Percentiles rank a stretch among this genome's conserved stretches.
Evolutionary conservation across 2,888 invertebrate species (phyloP).

Genomic region (Acleris sparsana): DNA sequence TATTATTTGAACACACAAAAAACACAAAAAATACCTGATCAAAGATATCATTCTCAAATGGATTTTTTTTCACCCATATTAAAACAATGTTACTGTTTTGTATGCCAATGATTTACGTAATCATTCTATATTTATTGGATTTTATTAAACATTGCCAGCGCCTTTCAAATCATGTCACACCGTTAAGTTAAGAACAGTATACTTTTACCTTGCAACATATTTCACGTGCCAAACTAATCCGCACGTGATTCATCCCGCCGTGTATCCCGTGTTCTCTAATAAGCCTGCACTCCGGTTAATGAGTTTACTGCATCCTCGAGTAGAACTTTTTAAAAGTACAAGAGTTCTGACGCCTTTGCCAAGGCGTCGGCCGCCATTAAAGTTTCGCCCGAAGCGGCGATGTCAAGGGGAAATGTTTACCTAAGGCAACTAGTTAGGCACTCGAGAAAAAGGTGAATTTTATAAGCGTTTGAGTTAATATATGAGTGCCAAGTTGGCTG

Average conservation of each 20-base stretch:
- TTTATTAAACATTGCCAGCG: background rate
- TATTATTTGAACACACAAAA: too few species aligned
- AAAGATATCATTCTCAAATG: too few species aligned
- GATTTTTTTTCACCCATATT: too few species aligned
- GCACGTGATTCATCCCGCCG: constrained; percentile 11
- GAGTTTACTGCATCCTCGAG: constrained; percentile 72
- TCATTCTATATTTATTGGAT: background rate
- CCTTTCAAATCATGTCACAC: background rate
- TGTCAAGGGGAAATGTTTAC: constrained; percentile 42
- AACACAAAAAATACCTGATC: too few species aligned
- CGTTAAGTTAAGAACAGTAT: background rate
- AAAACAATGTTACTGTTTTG: too few species aligned
- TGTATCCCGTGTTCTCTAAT: constrained; percentile 60
- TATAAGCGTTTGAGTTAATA: constrained; percentile 2
- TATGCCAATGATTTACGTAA: background rate
- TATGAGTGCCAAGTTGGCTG: background rate
- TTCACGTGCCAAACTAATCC: constrained; percentile 2
- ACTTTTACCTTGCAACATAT: background rate
- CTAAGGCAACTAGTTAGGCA: constrained; percentile 23
- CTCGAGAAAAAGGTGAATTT: constrained; percentile 22
- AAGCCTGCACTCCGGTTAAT: constrained; percentile 75
- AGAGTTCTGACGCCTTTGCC: constrained; percentile 62
- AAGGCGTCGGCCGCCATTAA: constrained; percentile 63
- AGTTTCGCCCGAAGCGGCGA: constrained; percentile 49
- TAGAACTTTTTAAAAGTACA: constrained; percentile 72